Percentiles rank a stretch among this genome's conserved stretches.
phyloP scores from a whole-genome alignment of 2,797 vertebrate genomes.

The Streptopelia turtur region DNA sequence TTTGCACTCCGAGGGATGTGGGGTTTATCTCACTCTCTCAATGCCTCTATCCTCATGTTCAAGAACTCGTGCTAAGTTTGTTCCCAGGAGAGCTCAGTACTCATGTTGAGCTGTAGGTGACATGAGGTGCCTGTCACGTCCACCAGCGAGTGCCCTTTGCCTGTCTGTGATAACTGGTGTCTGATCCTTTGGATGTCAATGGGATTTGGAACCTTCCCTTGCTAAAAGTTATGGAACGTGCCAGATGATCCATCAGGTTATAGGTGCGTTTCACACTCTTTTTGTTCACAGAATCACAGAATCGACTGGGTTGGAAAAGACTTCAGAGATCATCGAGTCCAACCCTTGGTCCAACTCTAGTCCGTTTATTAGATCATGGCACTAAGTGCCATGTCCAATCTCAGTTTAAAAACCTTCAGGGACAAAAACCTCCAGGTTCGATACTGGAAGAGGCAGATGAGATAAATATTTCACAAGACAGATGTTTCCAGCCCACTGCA shows the following conservation, averaged over 20 bases:
- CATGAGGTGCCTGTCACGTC: background rate
- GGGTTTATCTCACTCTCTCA: background rate
- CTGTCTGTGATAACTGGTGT: background rate
- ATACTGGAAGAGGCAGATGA: background rate
- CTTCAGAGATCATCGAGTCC: no score
- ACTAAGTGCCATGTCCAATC: no score
- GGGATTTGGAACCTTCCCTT: background rate
- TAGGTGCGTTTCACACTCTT: background rate
- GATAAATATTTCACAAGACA: background rate
- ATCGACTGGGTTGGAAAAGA: no score
- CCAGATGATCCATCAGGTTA: background rate
- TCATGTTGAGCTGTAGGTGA: background rate
- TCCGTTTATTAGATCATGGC: no score
- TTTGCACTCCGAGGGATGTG: rapidly evolving
- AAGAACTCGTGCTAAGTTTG: background rate
- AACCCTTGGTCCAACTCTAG: no score
- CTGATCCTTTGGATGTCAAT: background rate
- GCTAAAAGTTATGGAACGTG: background rate
- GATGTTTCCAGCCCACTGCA: background rate
- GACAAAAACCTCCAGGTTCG: no score
- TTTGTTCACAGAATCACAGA: no score
- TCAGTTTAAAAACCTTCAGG: no score
- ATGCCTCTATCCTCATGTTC: background rate
- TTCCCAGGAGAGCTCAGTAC: background rate
- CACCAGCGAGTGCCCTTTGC: background rate